Conservation (phyloP, 2,797 vertebrate species). For the Girardinus metallicus region DNA sequence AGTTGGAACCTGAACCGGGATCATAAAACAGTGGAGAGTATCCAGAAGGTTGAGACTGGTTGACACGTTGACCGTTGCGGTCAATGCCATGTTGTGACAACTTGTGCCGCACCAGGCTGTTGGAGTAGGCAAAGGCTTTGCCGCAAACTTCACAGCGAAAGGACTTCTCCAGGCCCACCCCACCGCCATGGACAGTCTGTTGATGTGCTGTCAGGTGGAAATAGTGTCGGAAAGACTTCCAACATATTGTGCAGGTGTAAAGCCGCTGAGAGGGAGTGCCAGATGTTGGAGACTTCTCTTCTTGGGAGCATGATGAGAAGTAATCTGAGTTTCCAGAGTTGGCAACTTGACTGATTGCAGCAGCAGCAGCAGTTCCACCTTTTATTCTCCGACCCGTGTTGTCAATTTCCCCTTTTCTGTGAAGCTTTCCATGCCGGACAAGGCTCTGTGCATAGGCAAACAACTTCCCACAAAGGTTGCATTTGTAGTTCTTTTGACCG, state of each 20-base stretch:
- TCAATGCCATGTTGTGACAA: conserved; percentile 85
- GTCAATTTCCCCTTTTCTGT: conserved; percentile 82
- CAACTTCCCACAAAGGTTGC: conserved; percentile 91
- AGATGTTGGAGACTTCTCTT: conserved; percentile 80
- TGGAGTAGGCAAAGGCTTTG: conserved; percentile 91
- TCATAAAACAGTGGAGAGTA: conserved; percentile 82
- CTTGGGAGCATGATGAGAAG: conserved; percentile 81
- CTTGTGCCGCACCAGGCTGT: conserved; percentile 91
- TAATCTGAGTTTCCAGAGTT: conserved; percentile 72
- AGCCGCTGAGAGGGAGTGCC: conserved; percentile 82
- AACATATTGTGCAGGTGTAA: conserved; percentile 90
- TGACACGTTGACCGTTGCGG: conserved; percentile 69
- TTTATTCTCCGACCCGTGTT: conserved; percentile 73
- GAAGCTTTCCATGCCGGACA: conserved; percentile 91
- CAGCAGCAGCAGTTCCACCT: conserved; percentile 54
- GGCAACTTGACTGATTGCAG: conserved; percentile 64
- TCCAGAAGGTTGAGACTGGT: conserved; percentile 69
- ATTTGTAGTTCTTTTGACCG: conserved; percentile 92
- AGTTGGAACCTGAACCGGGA: conserved; percentile 65
- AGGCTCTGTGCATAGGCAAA: conserved; percentile 95
- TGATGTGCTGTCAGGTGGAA: conserved; percentile 89
- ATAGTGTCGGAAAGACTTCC: conserved; percentile 92
- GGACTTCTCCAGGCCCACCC: conserved; percentile 85
- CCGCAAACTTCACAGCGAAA: conserved; percentile 91
- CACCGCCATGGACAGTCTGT: conserved; percentile 88